Evolutionary conservation across 1,140 invertebrate genomes (phyloP).

Genomic region (Drosophila eugracilis): DNA sequence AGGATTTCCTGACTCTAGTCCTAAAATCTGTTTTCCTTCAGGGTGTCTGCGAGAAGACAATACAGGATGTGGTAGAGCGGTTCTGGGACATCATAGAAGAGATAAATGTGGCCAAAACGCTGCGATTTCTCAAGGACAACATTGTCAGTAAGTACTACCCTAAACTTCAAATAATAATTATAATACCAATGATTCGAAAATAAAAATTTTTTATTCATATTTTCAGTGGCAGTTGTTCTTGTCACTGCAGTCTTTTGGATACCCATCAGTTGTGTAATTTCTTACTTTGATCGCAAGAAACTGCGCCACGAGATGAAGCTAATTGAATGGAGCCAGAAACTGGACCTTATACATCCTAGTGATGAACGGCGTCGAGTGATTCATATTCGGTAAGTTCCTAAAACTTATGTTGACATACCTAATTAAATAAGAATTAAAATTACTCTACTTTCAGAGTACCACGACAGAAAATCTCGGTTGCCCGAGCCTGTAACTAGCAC

Average conservation of each 20-base stretch:
- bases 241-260: constrained; percentile 96
- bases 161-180: too few relatives aligned
- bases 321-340: constrained; percentile 86
- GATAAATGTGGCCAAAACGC: constrained; percentile 96
- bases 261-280: constrained; percentile 93
- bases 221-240: constrained; percentile 90
- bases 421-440: too few relatives aligned
- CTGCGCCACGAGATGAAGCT: constrained; percentile 86
- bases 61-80: constrained; percentile 96
- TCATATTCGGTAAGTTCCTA: constrained; percentile 85
- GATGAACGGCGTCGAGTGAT: constrained; percentile 87
- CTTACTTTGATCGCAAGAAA: constrained; percentile 91
- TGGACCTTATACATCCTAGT: constrained; percentile 88
- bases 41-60: constrained; percentile 97
- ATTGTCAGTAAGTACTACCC: constrained; percentile 89
- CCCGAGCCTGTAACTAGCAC: constrained; percentile 72
- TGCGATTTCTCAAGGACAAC: constrained; percentile 94
- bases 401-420: neutral
- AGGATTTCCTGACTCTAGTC: neutral
- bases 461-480: constrained; percentile 84
- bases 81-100: constrained; percentile 99
- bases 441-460: constrained; percentile 75
- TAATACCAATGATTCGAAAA: neutral
- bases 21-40: constrained; percentile 78
- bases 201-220: neutral